A percentile compares a stretch with the other conserved stretches of the same genome.
Evolutionary conservation across 2,888 invertebrate genomes (phyloP).

Genomic region (Hesperia comma): DNA sequence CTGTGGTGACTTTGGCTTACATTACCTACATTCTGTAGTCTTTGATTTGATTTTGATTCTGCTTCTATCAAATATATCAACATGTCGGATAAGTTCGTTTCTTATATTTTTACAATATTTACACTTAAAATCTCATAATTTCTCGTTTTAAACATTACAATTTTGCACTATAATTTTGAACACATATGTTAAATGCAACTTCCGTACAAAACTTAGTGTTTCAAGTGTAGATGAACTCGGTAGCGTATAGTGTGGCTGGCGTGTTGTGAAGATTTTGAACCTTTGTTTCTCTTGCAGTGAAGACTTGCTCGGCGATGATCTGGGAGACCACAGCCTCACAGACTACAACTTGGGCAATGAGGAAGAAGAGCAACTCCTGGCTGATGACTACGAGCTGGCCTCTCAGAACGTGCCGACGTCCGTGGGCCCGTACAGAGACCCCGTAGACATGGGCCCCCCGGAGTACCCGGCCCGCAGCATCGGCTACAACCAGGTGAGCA

Average conservation of each 20-base stretch:
- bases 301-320: conserved; percentile 78
- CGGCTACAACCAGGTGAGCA: conserved; percentile 62
- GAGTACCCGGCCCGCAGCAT: conserved; percentile 61
- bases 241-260: conserved; percentile 20
- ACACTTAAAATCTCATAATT: conserved; percentile 38
- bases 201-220: background rate
- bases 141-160: background rate
- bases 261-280: conserved; percentile 30
- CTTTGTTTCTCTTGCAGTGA: conserved; percentile 64
- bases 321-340: conserved; percentile 77
- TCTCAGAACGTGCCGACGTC: conserved; percentile 73
- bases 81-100: conserved; percentile 81
- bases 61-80: conserved; percentile 55
- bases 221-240: background rate
- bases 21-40: too few species aligned
- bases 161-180: background rate
- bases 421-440: conserved; percentile 55
- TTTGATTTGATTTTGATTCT: too few species aligned
- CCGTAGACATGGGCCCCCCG: conserved; percentile 56
- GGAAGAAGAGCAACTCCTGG: conserved; percentile 77
- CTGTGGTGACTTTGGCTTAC: too few species aligned
- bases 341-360: conserved; percentile 81
- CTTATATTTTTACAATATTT: conserved; percentile 30
- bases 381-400: conserved; percentile 72
- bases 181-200: background rate